Evolutionary conservation across 2,888 invertebrate genomes (phyloP).

Genomic region (Rhaphigaster nebulosa): DNA sequence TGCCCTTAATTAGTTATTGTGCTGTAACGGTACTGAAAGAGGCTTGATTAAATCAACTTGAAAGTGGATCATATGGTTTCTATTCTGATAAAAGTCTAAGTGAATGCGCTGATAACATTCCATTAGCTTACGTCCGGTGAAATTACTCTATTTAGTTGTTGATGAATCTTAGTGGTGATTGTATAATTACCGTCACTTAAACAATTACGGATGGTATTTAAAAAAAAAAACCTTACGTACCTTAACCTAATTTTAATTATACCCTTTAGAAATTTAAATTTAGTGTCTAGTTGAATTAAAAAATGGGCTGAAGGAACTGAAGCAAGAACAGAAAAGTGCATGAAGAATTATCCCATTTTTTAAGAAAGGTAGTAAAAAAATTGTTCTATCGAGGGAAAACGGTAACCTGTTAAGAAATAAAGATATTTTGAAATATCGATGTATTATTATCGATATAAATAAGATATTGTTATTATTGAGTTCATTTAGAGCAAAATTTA

Average conservation of each 20-base stretch:
- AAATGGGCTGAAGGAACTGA: no score
- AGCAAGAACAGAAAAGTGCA: no score
- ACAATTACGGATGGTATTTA: background rate
- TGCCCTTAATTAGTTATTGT: background rate
- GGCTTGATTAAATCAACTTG: slow-evolving; percentile 1
- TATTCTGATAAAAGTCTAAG: background rate
- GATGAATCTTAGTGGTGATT: background rate
- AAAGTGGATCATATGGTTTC: slow-evolving; percentile 3
- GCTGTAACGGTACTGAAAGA: background rate
- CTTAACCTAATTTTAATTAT: background rate
- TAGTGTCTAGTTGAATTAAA: no score
- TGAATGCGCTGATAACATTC: slow-evolving; percentile 21
- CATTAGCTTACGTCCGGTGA: slow-evolving; percentile 25
- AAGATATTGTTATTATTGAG: no score
- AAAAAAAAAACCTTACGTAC: background rate
- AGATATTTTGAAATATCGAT: no score
- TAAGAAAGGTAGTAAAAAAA: no score
- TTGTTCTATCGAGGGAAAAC: no score
- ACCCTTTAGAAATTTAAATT: background rate
- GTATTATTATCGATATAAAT: no score
- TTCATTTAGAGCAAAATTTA: no score
- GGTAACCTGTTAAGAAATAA: no score
- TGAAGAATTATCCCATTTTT: no score
- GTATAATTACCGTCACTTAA: background rate
- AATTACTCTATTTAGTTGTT: slow-evolving; percentile 7